Percentiles rank a stretch among this genome's conserved stretches.
Evolutionary conservation across 2,113 vertebrate species (phyloP).

Genomic region (Vombatus ursinus): DNA sequence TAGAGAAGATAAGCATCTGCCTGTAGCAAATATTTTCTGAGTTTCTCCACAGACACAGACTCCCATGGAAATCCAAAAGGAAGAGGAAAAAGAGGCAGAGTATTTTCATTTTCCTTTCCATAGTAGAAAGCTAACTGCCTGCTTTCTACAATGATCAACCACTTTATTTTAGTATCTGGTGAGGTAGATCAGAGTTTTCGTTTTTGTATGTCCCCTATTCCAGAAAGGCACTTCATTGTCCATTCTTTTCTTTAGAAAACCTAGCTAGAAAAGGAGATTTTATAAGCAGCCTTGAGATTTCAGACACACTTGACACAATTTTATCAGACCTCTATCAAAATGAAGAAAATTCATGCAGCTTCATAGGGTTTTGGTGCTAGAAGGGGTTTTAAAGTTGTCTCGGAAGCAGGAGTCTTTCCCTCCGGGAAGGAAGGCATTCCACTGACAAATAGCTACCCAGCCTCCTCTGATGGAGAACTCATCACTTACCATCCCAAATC

Average conservation of each 20-base stretch:
- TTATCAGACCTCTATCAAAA: constrained; percentile 47
- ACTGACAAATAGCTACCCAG: background rate
- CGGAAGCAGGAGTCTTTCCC: background rate
- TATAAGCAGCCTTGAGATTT: constrained; percentile 22
- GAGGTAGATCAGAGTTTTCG: constrained; percentile 3
- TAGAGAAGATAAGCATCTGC: constrained; percentile 40
- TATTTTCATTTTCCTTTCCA: background rate
- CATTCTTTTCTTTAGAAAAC: constrained; percentile 47
- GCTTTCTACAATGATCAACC: background rate
- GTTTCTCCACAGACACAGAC: constrained; percentile 15
- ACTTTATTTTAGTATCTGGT: constrained; percentile 10
- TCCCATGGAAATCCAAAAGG: constrained; percentile 15
- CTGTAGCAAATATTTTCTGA: constrained; percentile 35
- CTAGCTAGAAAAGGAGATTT: constrained; percentile 46
- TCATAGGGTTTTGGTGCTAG: constrained; percentile 42
- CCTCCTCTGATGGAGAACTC: background rate
- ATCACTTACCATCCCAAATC: background rate
- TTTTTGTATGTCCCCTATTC: background rate
- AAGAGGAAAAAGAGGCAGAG: background rate
- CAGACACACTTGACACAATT: constrained; percentile 37
- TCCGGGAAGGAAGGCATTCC: background rate
- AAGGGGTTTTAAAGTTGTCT: background rate
- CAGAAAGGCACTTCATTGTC: constrained; percentile 10
- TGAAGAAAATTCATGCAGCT: constrained; percentile 64
- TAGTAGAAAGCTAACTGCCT: background rate